Conservation (phyloP, 2,888 invertebrate species). For the Stomorhina lunata region DNA sequence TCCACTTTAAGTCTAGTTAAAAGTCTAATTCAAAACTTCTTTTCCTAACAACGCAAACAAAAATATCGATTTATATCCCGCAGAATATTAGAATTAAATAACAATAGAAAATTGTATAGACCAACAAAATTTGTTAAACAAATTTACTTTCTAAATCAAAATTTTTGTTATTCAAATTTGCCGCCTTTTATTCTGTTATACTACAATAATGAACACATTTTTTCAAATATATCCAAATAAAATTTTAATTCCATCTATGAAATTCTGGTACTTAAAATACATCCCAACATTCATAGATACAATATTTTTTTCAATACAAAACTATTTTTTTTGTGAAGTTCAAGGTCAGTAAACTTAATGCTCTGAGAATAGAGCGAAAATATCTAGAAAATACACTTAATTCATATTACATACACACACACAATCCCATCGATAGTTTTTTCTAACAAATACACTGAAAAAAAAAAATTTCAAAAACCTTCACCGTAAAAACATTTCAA, state of each 20-base stretch:
- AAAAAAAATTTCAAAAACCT: too few species aligned
- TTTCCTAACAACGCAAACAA: not conserved
- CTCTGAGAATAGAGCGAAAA: slow-evolving; percentile 48
- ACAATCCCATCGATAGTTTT: not conserved
- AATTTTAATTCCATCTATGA: not conserved
- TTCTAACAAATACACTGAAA: too few species aligned
- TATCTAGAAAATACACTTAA: slow-evolving; percentile 9
- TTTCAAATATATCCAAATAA: not conserved
- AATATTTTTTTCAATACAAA: slow-evolving; percentile 15
- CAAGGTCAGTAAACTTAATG: slow-evolving; percentile 80
- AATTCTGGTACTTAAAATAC: not conserved
- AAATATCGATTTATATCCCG: not conserved
- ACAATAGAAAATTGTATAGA: not conserved
- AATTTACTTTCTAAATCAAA: slow-evolving; percentile 27
- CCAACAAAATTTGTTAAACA: not conserved
- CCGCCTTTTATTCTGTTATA: not conserved
- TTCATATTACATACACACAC: not conserved
- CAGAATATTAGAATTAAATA: not conserved
- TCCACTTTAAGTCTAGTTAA: too few species aligned
- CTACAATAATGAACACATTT: too few species aligned
- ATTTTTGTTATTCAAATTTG: slow-evolving; percentile 26
- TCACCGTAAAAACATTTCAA: too few species aligned
- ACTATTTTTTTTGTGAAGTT: slow-evolving; percentile 72
- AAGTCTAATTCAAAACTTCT: too few species aligned
- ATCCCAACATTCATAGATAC: not conserved